phyloP scores from a whole-genome alignment of 2,797 vertebrate species.

The Eupleurogrammus muticus region DNA sequence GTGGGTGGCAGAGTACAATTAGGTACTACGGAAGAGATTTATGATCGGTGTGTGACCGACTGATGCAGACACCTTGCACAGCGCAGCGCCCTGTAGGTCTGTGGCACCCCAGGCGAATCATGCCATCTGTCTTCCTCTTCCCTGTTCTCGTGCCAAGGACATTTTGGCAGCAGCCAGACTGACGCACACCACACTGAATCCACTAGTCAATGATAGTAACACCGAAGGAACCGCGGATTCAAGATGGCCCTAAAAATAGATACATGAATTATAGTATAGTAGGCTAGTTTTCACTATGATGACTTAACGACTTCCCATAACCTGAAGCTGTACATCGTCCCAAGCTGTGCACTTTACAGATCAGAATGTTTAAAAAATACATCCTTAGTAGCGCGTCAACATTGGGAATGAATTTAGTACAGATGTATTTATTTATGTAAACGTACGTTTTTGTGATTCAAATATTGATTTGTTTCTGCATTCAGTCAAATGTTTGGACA shows the following conservation, averaged over 20 bases:
- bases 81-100: conserved; percentile 27
- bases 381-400: neutral
- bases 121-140: conserved; percentile 71
- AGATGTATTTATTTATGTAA: too few relatives aligned
- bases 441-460: neutral
- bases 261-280: conserved; percentile 5
- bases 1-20: conserved; percentile 52
- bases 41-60: conserved; percentile 17
- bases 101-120: conserved; percentile 40
- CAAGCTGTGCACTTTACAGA: neutral
- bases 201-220: conserved; percentile 48
- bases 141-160: conserved; percentile 55
- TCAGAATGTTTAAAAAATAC: neutral
- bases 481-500: too few relatives aligned
- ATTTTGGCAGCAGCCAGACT: conserved; percentile 48
- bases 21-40: conserved; percentile 31
- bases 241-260: conserved; percentile 31
- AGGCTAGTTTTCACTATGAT: neutral
- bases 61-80: conserved; percentile 54
- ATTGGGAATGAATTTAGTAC: neutral
- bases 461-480: neutral
- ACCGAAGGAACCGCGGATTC: conserved; percentile 22
- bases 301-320: neutral
- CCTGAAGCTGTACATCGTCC: neutral
- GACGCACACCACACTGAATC: conserved; percentile 42